Conservation (phyloP, 2,113 vertebrate species). For the Anarhynchus alexandrinus region DNA sequence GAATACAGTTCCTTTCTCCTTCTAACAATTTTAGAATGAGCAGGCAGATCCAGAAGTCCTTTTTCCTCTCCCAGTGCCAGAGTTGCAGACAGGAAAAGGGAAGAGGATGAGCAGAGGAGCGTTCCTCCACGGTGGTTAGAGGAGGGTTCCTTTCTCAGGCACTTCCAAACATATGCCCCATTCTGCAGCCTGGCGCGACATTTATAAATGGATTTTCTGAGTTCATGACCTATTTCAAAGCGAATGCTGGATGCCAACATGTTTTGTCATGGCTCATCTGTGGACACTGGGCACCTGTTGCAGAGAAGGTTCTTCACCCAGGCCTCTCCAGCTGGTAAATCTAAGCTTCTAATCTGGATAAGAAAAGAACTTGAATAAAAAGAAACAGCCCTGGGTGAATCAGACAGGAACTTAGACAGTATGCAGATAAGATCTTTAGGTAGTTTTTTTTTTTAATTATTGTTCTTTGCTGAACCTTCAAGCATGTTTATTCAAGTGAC, state of each 20-base stretch:
- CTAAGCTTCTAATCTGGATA: neutral
- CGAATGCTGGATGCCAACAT: neutral
- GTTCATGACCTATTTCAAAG: neutral
- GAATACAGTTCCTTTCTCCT: neutral
- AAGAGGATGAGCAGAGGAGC: neutral
- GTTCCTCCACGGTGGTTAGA: neutral
- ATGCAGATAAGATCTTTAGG: neutral
- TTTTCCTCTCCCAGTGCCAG: neutral
- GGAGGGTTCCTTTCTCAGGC: neutral
- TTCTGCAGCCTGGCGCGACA: neutral
- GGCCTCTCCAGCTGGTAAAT: neutral
- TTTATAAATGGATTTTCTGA: constrained; percentile 28
- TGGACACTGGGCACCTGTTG: neutral
- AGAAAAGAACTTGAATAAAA: neutral
- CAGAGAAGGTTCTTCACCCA: neutral
- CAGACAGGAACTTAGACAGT: neutral
- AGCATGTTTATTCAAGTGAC: neutral
- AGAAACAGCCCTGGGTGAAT: neutral
- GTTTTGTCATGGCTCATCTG: neutral
- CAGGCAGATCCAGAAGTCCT: neutral
- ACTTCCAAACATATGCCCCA: neutral
- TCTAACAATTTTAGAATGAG: neutral
- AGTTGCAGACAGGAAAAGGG: neutral
- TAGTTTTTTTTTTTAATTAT: neutral
- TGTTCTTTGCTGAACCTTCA: neutral